phyloP scores from a whole-genome alignment of 1,140 invertebrate genomes.

The Ylistrum balloti region DNA sequence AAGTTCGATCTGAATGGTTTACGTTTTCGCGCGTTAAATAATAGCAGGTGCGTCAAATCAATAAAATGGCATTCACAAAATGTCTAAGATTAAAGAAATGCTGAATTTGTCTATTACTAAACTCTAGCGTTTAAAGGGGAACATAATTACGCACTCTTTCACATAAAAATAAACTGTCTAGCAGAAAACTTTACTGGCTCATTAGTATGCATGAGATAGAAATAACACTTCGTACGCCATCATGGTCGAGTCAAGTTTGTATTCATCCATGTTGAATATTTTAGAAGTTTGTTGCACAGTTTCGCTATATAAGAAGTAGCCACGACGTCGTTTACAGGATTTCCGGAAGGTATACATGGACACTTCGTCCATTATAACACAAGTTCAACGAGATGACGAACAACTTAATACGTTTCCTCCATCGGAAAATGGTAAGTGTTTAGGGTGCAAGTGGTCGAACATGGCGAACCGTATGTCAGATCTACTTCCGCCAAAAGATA shows the following conservation, averaged over 20 bases:
- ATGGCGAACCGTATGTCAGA: slow-evolving; percentile 54
- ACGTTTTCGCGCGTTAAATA: too few relatives aligned
- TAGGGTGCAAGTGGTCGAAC: slow-evolving; percentile 55
- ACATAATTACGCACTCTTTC: too few relatives aligned
- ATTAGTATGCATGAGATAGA: slow-evolving; percentile 70
- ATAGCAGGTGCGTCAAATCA: too few relatives aligned
- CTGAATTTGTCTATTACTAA: too few relatives aligned
- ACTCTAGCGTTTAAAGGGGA: too few relatives aligned
- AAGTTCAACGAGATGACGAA: slow-evolving; percentile 98
- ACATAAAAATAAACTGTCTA: too few relatives aligned
- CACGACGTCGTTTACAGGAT: slow-evolving; percentile 75
- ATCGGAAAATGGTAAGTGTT: slow-evolving; percentile 92
- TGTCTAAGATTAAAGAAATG: too few relatives aligned
- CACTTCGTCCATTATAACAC: slow-evolving; percentile 98
- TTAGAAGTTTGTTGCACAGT: slow-evolving; percentile 64
- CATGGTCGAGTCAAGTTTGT: slow-evolving; percentile 52
- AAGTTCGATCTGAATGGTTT: too few relatives aligned
- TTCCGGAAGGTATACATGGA: slow-evolving; percentile 90
- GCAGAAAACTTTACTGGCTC: slow-evolving; percentile 47
- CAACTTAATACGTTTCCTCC: slow-evolving; percentile 94
- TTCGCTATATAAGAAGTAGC: slow-evolving; percentile 66
- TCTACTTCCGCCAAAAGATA: too few relatives aligned
- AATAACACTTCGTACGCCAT: slow-evolving; percentile 54
- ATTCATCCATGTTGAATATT: slow-evolving; percentile 64
- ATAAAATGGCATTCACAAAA: too few relatives aligned